Evolutionary conservation across 2,113 vertebrate genomes (phyloP).

Genomic region (Tiliqua scincoides): DNA sequence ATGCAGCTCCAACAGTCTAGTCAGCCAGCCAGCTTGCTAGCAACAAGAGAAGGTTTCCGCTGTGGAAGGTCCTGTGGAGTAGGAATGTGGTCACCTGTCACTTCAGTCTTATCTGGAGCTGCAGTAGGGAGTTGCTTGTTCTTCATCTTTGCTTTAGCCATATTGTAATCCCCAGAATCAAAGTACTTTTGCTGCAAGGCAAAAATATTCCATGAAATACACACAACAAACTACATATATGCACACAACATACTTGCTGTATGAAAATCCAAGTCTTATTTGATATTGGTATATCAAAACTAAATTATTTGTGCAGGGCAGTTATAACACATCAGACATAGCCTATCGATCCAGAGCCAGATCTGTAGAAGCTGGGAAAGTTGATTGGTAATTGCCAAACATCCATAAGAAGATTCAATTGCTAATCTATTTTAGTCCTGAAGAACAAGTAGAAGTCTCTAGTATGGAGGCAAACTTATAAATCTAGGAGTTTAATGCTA

Average conservation of each 20-base stretch:
- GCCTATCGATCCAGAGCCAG: not conserved
- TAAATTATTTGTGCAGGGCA: not conserved
- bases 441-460: not conserved
- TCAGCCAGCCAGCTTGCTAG: conserved; percentile 98
- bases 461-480: not conserved
- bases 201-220: conserved; percentile 42
- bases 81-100: conserved; percentile 98
- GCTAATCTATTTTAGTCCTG: not conserved
- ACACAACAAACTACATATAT: not conserved
- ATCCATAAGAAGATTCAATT: too few species aligned
- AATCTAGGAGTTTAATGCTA: not conserved
- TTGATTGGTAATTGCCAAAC: too few species aligned
- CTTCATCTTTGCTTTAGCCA: conserved; percentile 99
- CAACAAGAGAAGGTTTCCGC: conserved; percentile 97
- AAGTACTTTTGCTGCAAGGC: conserved; percentile 96
- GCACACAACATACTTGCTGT: not conserved
- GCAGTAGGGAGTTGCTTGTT: conserved; percentile 94
- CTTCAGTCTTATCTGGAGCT: conserved; percentile 94
- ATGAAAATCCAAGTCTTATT: not conserved
- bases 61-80: conserved; percentile 98
- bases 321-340: not conserved
- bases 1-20: conserved; percentile 77
- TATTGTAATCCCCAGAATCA: conserved; percentile 99
- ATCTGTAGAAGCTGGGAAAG: too few species aligned
- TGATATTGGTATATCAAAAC: not conserved